phyloP scores from a whole-genome alignment of 2,797 vertebrate genomes.

The Molossus alvarezi region DNA sequence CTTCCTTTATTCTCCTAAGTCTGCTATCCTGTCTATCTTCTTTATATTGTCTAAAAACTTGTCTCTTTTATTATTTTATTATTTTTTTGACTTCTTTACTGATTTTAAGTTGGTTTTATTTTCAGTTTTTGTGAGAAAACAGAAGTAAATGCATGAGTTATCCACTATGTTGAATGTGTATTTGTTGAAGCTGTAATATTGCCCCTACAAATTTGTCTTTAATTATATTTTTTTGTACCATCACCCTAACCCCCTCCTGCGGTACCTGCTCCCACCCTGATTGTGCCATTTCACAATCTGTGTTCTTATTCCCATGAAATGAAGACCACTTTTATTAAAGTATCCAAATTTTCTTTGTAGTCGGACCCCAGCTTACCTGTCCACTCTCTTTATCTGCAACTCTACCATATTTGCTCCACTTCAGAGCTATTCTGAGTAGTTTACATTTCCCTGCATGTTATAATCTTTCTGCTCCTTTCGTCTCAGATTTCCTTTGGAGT shows the following conservation, averaged over 20 bases:
- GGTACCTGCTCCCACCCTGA: background rate
- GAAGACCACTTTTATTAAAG: background rate
- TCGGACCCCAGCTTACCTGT: background rate
- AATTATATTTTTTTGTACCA: background rate
- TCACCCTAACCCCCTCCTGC: background rate
- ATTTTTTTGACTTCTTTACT: background rate
- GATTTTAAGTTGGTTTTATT: slow-evolving; percentile 30
- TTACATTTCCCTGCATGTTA: background rate
- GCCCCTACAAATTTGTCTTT: background rate
- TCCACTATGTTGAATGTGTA: background rate
- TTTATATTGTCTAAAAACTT: background rate
- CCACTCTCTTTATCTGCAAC: background rate
- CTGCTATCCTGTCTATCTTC: background rate
- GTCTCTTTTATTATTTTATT: slow-evolving; percentile 10
- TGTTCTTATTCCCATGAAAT: background rate
- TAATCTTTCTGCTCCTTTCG: background rate
- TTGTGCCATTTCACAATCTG: background rate
- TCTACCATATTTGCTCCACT: background rate
- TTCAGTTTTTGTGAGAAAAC: slow-evolving; percentile 3
- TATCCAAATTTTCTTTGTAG: background rate
- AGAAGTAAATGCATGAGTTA: background rate
- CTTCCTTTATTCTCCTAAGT: background rate
- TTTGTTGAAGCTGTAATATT: background rate
- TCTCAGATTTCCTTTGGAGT: background rate
- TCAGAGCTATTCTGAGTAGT: background rate